phyloP scores from a whole-genome alignment of 2,113 vertebrate genomes.

The Hiodon tergisus region DNA sequence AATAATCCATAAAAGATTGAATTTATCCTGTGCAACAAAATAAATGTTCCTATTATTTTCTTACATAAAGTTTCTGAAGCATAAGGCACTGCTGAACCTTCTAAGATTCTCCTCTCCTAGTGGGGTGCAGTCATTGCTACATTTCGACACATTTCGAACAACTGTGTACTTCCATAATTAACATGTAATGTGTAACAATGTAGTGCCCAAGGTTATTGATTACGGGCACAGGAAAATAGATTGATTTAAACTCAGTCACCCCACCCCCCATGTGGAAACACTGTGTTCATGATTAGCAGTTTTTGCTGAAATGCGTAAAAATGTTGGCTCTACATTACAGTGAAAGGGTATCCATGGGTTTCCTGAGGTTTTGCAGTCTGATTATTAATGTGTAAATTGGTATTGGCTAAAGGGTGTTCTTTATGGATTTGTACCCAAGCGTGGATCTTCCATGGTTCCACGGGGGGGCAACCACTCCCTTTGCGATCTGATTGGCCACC shows the following conservation, averaged over 20 bases:
- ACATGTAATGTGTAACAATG: not conserved
- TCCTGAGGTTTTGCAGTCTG: not conserved
- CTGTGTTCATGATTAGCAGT: slow-evolving; percentile 23
- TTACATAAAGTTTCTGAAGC: too few species aligned
- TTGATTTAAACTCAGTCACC: too few species aligned
- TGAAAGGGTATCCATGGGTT: slow-evolving; percentile 24
- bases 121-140: not conserved
- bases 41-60: too few species aligned
- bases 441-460: too few species aligned
- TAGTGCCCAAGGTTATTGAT: not conserved
- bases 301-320: slow-evolving; percentile 21
- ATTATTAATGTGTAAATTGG: slow-evolving; percentile 28
- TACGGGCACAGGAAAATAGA: not conserved
- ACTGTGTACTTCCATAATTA: too few species aligned
- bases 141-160: not conserved
- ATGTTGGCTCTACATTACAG: slow-evolving; percentile 34
- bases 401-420: not conserved
- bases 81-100: too few species aligned
- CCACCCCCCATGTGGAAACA: not conserved
- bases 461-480: too few species aligned
- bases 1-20: too few species aligned
- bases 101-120: too few species aligned
- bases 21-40: too few species aligned
- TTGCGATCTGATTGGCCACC: too few species aligned
- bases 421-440: not conserved